Percentiles rank a stretch among this genome's conserved stretches.
Evolutionary conservation across 2,113 vertebrate genomes (phyloP).

Genomic region (Hiodon tergisus): DNA sequence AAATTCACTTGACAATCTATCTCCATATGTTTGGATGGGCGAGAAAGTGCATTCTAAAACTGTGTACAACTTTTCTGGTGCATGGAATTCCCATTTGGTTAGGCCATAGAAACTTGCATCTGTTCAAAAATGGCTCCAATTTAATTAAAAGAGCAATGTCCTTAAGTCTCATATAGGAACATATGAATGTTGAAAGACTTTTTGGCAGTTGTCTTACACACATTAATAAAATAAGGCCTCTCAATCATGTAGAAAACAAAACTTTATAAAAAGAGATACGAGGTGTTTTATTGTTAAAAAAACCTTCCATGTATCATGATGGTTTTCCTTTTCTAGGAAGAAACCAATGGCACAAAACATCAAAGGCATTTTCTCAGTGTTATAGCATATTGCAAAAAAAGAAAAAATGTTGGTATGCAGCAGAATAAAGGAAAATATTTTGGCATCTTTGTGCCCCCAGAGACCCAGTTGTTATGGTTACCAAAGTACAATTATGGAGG

Average conservation of each 20-base stretch:
- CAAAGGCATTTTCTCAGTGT: conserved; percentile 72
- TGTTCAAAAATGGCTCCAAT: conserved; percentile 64
- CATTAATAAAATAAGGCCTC: conserved; percentile 46
- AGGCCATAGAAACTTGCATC: conserved; percentile 71
- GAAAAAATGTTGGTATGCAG: conserved; percentile 53
- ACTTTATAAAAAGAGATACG: background rate
- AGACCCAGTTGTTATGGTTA: conserved; percentile 59
- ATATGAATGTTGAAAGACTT: conserved; percentile 55
- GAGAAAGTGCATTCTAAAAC: background rate
- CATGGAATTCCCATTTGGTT: conserved; percentile 56
- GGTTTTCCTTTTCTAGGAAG: conserved; percentile 48
- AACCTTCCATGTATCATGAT: conserved; percentile 48
- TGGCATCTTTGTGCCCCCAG: conserved; percentile 50
- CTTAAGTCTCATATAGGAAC: conserved; percentile 48
- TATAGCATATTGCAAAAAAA: conserved; percentile 55
- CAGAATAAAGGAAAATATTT: conserved; percentile 60
- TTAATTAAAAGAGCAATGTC: conserved; percentile 40
- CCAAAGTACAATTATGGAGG: conserved; percentile 60
- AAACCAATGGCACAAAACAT: conserved; percentile 65
- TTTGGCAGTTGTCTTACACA: conserved; percentile 58
- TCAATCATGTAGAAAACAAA: background rate
- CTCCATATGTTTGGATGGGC: background rate
- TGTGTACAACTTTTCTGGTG: conserved; percentile 24
- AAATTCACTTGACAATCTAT: background rate
- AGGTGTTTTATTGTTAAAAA: conserved; percentile 26